phyloP scores from a whole-genome alignment of 2,113 vertebrate species.

The Sorex araneus region DNA sequence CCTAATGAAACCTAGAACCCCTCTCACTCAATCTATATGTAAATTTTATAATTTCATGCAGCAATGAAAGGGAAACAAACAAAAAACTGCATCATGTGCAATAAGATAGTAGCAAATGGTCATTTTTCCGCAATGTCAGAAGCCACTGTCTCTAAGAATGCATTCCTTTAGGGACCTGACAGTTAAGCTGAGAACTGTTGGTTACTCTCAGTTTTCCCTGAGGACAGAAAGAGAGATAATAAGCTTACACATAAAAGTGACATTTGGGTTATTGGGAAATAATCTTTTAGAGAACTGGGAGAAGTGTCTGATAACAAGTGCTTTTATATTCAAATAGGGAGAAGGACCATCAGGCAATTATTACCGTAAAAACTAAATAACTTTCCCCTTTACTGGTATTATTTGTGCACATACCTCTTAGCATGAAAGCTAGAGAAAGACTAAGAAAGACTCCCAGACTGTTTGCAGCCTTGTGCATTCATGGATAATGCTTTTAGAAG shows the following conservation, averaged over 20 bases:
- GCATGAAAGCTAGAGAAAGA: background rate
- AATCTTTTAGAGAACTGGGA: background rate
- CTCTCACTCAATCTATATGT: background rate
- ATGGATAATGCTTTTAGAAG: constrained; percentile 7
- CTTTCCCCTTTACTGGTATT: background rate
- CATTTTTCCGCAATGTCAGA: background rate
- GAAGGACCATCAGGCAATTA: background rate
- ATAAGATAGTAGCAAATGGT: background rate
- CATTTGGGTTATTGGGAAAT: constrained; percentile 45
- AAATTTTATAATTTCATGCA: background rate
- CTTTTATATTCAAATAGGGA: background rate
- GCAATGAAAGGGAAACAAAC: background rate
- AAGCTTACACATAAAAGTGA: background rate
- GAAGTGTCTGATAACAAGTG: background rate
- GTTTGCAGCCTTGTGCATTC: background rate
- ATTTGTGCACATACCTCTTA: background rate
- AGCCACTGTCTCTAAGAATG: constrained; percentile 42
- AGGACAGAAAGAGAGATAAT: constrained; percentile 55
- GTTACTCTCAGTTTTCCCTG: constrained; percentile 55
- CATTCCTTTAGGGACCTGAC: background rate
- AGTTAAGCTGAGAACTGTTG: constrained; percentile 18
- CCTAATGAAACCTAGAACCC: background rate
- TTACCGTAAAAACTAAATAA: background rate
- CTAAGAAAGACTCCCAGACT: background rate
- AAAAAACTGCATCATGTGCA: background rate